Percentiles rank a stretch among this genome's conserved stretches.
phyloP scores from a whole-genome alignment of 2,797 vertebrate genomes.

The Spheniscus humboldti region DNA sequence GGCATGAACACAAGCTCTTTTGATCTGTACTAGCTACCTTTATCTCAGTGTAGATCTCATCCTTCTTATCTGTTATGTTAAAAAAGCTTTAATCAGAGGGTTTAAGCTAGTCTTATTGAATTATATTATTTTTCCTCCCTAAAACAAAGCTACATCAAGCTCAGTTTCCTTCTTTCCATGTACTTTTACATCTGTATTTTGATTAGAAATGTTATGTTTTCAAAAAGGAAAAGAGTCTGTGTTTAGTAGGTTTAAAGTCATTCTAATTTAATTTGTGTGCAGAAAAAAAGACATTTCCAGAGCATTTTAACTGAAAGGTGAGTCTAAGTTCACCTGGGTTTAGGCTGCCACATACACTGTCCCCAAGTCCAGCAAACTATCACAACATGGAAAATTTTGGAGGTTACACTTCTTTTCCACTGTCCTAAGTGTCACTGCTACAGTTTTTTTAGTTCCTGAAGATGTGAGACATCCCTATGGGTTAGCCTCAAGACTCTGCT shows the following conservation, averaged over 20 bases:
- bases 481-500: not conserved
- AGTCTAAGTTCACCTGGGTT: slow-evolving; percentile 34
- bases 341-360: not conserved
- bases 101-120: slow-evolving; percentile 56
- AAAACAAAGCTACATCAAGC: slow-evolving; percentile 51
- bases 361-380: not conserved
- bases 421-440: not conserved
- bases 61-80: slow-evolving; percentile 58
- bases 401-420: not conserved
- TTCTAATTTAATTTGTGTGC: slow-evolving; percentile 61
- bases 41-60: slow-evolving; percentile 72
- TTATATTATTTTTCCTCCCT: slow-evolving; percentile 53
- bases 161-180: slow-evolving; percentile 46
- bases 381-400: not conserved
- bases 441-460: not conserved
- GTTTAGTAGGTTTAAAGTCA: slow-evolving; percentile 10
- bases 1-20: slow-evolving; percentile 57
- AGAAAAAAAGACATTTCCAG: not conserved
- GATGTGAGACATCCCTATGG: not conserved
- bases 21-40: slow-evolving; percentile 66
- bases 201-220: slow-evolving; percentile 55
- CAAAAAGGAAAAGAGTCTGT: not conserved
- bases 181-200: slow-evolving; percentile 59
- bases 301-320: slow-evolving; percentile 26
- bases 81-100: slow-evolving; percentile 75